Evolutionary conservation across 1,140 invertebrate species (phyloP).

Genomic region (Drosophila mayri): DNA sequence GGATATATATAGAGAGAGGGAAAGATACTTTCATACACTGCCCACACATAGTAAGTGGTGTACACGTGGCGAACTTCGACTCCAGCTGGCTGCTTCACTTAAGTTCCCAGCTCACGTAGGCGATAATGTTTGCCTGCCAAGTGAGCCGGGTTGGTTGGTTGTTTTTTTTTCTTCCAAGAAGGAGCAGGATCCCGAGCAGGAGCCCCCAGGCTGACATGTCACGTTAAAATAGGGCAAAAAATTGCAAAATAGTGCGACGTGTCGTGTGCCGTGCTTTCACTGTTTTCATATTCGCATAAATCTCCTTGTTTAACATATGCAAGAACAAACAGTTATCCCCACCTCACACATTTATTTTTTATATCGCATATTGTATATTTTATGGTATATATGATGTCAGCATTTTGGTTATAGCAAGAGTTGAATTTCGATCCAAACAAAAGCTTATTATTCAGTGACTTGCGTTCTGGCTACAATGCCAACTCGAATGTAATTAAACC

Average conservation of each 20-base stretch:
- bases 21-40: slow-evolving; percentile 29
- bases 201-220: slow-evolving; percentile 40
- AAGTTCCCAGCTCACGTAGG: slow-evolving; percentile 74
- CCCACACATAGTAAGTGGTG: neutral
- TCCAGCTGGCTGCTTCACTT: slow-evolving; percentile 52
- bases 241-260: slow-evolving; percentile 77
- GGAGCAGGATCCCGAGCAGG: neutral
- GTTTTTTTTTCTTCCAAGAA: neutral
- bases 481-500: slow-evolving; percentile 67
- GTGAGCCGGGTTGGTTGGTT: slow-evolving; percentile 35
- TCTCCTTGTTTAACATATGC: slow-evolving; percentile 51
- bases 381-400: slow-evolving; percentile 36
- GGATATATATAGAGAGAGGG: slow-evolving; percentile 5
- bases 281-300: slow-evolving; percentile 50
- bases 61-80: slow-evolving; percentile 24
- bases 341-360: neutral
- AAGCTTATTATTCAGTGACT: slow-evolving; percentile 47
- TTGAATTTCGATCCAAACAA: neutral
- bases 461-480: slow-evolving; percentile 19
- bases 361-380: neutral
- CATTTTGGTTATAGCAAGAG: slow-evolving; percentile 4
- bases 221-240: slow-evolving; percentile 66
- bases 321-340: slow-evolving; percentile 25
- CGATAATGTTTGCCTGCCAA: slow-evolving; percentile 83
- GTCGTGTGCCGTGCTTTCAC: slow-evolving; percentile 46